Conservation (phyloP, 2,113 vertebrate species). For the Callopanchax toddi region DNA sequence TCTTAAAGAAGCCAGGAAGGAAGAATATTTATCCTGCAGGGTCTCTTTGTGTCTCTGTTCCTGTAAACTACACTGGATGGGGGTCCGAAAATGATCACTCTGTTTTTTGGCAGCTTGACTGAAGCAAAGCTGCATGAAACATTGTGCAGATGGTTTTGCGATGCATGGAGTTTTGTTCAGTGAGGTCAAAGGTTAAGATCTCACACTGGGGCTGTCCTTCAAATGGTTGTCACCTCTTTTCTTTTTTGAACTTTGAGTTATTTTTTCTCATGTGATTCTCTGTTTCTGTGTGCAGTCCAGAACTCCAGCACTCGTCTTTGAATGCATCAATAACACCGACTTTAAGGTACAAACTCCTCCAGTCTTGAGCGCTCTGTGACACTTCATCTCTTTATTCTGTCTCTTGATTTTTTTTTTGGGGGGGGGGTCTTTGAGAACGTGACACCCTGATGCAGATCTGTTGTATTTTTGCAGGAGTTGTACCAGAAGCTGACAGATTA, state of each 20-base stretch:
- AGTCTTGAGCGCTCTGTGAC: background rate
- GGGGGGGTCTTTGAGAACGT: too few relatives aligned
- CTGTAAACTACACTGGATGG: too few relatives aligned
- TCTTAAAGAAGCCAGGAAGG: conserved; percentile 14
- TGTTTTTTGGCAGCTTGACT: background rate
- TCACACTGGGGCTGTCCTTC: background rate
- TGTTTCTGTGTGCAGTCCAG: conserved; percentile 53
- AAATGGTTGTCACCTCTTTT: conserved; percentile 5
- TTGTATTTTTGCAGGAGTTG: conserved; percentile 85
- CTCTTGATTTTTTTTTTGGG: background rate
- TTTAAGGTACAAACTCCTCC: conserved; percentile 91
- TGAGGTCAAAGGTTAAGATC: background rate
- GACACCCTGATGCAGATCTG: conserved; percentile 8
- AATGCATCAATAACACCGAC: conserved; percentile 99
- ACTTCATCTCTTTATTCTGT: background rate
- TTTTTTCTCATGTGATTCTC: background rate
- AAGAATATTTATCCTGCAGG: conserved; percentile 31
- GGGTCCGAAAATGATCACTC: too few relatives aligned
- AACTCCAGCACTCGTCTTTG: conserved; percentile 96
- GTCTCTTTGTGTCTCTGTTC: conserved; percentile 10
- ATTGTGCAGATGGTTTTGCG: too few relatives aligned
- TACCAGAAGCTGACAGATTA: conserved; percentile 99
- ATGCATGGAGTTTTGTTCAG: background rate
- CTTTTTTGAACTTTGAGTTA: too few relatives aligned
- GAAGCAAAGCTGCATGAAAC: background rate